Conservation (phyloP, 1,140 invertebrate species). For the Gryon sp. region DNA sequence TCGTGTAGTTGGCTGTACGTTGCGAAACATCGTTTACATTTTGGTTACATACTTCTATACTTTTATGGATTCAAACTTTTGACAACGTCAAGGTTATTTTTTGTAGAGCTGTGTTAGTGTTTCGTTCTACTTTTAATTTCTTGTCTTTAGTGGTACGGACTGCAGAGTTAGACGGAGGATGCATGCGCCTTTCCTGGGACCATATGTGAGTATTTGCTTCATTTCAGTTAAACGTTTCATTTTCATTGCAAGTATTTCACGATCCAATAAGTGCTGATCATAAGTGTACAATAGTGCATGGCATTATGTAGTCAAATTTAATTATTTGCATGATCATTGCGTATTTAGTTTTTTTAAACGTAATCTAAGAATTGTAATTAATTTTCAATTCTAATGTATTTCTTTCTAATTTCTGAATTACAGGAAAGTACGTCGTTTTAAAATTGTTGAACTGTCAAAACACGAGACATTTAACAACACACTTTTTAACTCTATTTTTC, state of each 20-base stretch:
- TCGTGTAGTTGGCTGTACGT: slow-evolving; percentile 70
- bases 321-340: too few relatives aligned
- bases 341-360: too few relatives aligned
- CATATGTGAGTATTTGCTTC: slow-evolving; percentile 78
- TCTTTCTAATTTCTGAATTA: too few relatives aligned
- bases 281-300: slow-evolving; percentile 4
- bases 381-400: too few relatives aligned
- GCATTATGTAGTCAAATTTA: too few relatives aligned
- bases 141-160: slow-evolving; percentile 80
- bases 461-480: too few relatives aligned
- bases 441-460: too few relatives aligned
- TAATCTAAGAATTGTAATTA: too few relatives aligned
- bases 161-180: slow-evolving; percentile 81
- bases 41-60: slow-evolving; percentile 26
- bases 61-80: slow-evolving; percentile 52
- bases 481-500: too few relatives aligned
- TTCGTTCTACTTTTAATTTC: slow-evolving; percentile 77
- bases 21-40: slow-evolving; percentile 50
- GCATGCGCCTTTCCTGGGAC: slow-evolving; percentile 80
- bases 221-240: slow-evolving; percentile 44
- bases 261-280: too few relatives aligned
- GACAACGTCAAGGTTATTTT: slow-evolving; percentile 45
- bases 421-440: too few relatives aligned
- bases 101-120: slow-evolving; percentile 66
- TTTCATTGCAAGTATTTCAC: neutral